A percentile compares a stretch with the other conserved stretches of the same genome.
phyloP scores from a whole-genome alignment of 1,140 invertebrate genomes.

The Brachionus rubens region DNA sequence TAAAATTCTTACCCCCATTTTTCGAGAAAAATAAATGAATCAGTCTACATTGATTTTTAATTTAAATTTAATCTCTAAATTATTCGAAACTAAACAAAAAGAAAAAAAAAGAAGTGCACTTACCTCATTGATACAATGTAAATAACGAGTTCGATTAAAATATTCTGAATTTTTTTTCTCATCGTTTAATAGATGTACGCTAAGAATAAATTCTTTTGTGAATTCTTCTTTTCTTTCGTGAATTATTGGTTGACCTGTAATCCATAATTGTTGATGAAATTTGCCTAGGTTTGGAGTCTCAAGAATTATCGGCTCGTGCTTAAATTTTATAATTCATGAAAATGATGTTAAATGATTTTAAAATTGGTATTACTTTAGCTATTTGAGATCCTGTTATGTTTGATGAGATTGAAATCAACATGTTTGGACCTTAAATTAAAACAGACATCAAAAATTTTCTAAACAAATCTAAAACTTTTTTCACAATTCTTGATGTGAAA shows the following conservation, averaged over 20 bases:
- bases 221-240: constrained; percentile 18
- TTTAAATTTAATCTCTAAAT: too few relatives aligned
- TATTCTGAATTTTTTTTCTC: background rate
- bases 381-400: background rate
- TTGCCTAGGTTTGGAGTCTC: constrained; percentile 77
- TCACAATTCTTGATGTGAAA: too few relatives aligned
- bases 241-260: constrained; percentile 70
- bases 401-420: background rate
- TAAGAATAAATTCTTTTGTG: constrained; percentile 1
- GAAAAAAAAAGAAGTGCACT: too few relatives aligned
- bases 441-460: background rate
- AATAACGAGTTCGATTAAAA: constrained; percentile 13
- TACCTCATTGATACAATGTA: constrained; percentile 45
- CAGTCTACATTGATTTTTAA: too few relatives aligned
- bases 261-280: constrained; percentile 87
- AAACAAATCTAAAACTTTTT: too few relatives aligned
- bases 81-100: too few relatives aligned
- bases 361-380: background rate
- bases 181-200: background rate
- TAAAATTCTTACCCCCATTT: too few relatives aligned
- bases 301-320: constrained; percentile 78
- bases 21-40: too few relatives aligned
- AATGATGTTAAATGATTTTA: background rate
- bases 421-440: background rate
- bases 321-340: constrained; percentile 40